Percentiles rank a stretch among this genome's conserved stretches.
These are phyloP conservation scores for Petrolisthes manimaculis DNA, from an alignment of 2,888 invertebrate genomes.

Conservation along the genomic window DNA sequence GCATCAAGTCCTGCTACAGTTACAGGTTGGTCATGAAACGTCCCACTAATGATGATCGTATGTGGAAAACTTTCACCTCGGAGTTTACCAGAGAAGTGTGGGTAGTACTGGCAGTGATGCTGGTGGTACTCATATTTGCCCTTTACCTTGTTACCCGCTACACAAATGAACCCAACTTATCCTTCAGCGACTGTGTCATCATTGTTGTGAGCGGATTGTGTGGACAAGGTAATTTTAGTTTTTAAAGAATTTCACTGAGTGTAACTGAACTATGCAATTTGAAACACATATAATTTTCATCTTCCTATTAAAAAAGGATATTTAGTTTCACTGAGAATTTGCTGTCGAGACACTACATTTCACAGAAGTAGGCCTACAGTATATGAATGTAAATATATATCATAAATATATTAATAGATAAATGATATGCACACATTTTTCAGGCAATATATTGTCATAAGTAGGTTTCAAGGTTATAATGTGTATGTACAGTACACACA, in stretches of 20 bases:
- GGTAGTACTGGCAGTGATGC: constrained; percentile 1
- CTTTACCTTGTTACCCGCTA: constrained; percentile 10
- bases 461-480: no score
- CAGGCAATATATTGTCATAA: no score
- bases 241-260: background rate
- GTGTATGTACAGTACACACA: no score
- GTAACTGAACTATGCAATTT: no score
- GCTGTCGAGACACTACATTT: no score
- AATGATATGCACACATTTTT: no score
- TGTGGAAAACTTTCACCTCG: constrained; percentile 29
- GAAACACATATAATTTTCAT: no score
- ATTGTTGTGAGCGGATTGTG: constrained; percentile 26
- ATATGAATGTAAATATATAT: no score
- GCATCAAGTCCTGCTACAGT: background rate
- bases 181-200: constrained; percentile 2
- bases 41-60: constrained; percentile 28
- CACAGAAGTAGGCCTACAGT: no score
- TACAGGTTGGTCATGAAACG: constrained; percentile 42
- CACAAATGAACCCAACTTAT: background rate
- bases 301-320: no score
- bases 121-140: background rate
- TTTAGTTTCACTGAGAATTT: no score
- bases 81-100: constrained; percentile 33
- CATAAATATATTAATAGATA: no score
- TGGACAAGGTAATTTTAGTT: constrained; percentile 23